These are phyloP conservation scores for Enoplosus armatus DNA, from an alignment of 2,797 vertebrate genomes.

Conservation along the genomic window DNA sequence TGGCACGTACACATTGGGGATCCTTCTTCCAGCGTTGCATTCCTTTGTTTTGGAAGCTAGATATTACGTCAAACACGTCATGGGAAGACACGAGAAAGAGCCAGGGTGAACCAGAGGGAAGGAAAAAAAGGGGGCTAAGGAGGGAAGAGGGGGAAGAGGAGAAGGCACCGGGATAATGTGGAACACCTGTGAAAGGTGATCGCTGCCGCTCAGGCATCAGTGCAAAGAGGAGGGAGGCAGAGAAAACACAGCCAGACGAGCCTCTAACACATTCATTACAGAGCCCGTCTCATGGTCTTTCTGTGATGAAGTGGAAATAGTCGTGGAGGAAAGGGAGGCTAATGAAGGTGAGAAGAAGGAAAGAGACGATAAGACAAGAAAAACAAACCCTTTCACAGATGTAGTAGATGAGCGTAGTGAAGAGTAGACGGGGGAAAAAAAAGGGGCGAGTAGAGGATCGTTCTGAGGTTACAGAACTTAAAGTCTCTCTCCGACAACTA, in stretches of 20 bases:
- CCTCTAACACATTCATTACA: conserved; percentile 71
- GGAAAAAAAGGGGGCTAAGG: not conserved
- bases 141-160: not conserved
- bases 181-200: conserved; percentile 84
- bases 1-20: conserved; percentile 50
- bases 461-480: conserved; percentile 43
- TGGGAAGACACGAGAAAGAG: conserved; percentile 54
- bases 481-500: conserved; percentile 41
- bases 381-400: conserved; percentile 31
- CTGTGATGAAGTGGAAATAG: conserved; percentile 43
- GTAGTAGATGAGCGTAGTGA: conserved; percentile 10
- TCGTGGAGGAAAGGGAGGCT: conserved; percentile 36
- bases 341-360: conserved; percentile 39
- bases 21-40: conserved; percentile 46
- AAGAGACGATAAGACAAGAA: conserved; percentile 31
- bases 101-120: conserved; percentile 39
- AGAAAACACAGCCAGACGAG: conserved; percentile 68
- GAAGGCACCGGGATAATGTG: conserved; percentile 71
- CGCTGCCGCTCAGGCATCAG: conserved; percentile 60
- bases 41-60: conserved; percentile 49
- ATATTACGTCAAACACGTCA: conserved; percentile 56
- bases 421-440: not conserved
- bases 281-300: conserved; percentile 15
- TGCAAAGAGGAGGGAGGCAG: conserved; percentile 50
- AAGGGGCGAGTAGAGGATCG: conserved; percentile 8